Percentiles rank a stretch among this genome's conserved stretches.
phyloP scores from a whole-genome alignment of 2,113 vertebrate genomes.

The Pampusana beccarii region DNA sequence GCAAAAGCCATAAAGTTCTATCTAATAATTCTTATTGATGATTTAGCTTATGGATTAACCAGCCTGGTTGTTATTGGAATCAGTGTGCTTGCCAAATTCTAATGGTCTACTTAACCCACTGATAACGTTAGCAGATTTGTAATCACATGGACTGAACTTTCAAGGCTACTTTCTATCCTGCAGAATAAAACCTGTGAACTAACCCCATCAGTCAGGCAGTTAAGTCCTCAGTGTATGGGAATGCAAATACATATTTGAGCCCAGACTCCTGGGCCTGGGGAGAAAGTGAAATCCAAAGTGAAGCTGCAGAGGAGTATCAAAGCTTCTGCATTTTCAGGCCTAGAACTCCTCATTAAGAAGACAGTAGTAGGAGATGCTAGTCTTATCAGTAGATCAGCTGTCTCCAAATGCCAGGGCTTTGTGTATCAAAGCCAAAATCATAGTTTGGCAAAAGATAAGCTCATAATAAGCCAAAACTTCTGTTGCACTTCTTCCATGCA shows the following conservation, averaged over 20 bases:
- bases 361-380: neutral
- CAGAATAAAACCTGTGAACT: neutral
- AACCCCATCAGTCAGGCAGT: neutral
- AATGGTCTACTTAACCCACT: neutral
- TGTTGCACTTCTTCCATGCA: neutral
- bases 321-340: neutral
- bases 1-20: neutral
- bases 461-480: neutral
- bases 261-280: neutral
- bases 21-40: neutral
- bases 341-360: neutral
- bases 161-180: neutral
- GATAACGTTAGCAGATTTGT: neutral
- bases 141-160: neutral
- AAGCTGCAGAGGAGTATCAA: neutral
- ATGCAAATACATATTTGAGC: neutral
- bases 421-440: neutral
- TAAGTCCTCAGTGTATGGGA: neutral
- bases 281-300: neutral
- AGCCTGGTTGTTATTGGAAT: neutral
- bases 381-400: neutral
- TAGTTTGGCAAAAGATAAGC: rapidly evolving
- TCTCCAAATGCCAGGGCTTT: neutral
- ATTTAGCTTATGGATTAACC: neutral
- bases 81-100: neutral